phyloP scores from a whole-genome alignment of 30 jellyfish, hydroid and myxozoan species.

The Euphysa ruthae region DNA sequence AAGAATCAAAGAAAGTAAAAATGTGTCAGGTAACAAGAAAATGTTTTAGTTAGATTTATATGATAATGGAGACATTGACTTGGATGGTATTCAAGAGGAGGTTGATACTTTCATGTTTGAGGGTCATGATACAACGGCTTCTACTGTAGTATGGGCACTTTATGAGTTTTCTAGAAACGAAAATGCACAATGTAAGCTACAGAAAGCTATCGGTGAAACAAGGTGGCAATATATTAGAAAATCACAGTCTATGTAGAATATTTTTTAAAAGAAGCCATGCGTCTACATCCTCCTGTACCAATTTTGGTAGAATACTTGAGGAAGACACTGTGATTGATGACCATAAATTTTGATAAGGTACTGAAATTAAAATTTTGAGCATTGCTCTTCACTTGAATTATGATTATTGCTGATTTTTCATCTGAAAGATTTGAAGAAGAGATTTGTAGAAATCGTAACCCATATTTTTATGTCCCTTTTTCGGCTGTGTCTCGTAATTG shows the following conservation, averaged over 20 bases:
- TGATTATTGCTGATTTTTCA: conserved; percentile 42
- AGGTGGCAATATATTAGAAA: conserved; percentile 13
- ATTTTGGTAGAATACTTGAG: conserved; percentile 44
- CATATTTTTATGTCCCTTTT: conserved; percentile 49
- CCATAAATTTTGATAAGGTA: conserved; percentile 41
- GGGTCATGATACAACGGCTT: conserved; percentile 96
- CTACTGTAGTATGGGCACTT: conserved; percentile 59
- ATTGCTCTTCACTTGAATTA: conserved; percentile 62
- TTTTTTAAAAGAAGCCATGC: conserved; percentile 45
- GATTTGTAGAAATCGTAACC: conserved; percentile 21
- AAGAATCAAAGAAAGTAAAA: neutral
- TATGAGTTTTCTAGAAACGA: conserved; percentile 62
- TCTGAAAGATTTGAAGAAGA: conserved; percentile 82
- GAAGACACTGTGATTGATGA: conserved; percentile 41
- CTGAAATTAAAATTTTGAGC: conserved; percentile 41
- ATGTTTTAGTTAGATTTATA: conserved; percentile 47
- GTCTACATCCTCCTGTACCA: conserved; percentile 64
- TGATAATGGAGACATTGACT: conserved; percentile 65
- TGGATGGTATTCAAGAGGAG: conserved; percentile 77
- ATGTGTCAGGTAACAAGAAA: neutral
- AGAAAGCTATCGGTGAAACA: conserved; percentile 55
- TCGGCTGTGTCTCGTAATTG: conserved; percentile 90
- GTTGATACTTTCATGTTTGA: conserved; percentile 97
- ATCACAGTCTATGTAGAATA: conserved; percentile 41
- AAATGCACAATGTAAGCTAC: conserved; percentile 45